Base-by-base conservation (phyloP, 1,140 invertebrate genomes). In the Lepidurus apus region DNA sequence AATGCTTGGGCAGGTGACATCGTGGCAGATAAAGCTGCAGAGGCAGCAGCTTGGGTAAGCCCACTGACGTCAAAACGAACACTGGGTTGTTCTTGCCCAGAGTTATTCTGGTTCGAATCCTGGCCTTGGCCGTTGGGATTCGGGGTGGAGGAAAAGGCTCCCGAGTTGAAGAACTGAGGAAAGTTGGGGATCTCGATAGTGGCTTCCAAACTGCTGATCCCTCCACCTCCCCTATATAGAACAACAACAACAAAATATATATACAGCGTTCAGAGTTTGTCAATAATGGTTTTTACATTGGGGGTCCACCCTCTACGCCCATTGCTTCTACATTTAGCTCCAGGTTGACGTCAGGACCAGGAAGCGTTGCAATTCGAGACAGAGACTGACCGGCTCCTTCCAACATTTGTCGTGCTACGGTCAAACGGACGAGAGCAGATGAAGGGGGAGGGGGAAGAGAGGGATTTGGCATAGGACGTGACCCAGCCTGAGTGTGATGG, bases 381-480 rank as follows among this genome's bases (percentile, higher is more conserved):
- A 88, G 82, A 21, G 85, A 80, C 3, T 81, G 81, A 74, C 83
- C 84, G 8, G 85, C 84, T 75, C 84, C 84, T 21, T 84, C 81
- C 6, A 88, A 77, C 87, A 89, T 88, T 24, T 83, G 82, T 44
- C 81, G 81, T 10, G 86, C 86, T 42, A 86, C 80, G 11, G 81
- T 53, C 43, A 88, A 80, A 7, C 87, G 85, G 80, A 85, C 85
- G 17, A 83, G 84, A 85, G 53, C 87, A 81, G 78, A 84, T 85
- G 7, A 84, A 43, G 43, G 74, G 43, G 81, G n/a, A 80, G 79
- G 74, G 80, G 79, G 53, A 24, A 78, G 77, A 21, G 82, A 74
- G 21, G 77, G 75, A 77, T 81, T 78, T 42, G 82, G 78, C 7
- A 78, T 75, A 45, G 78, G 44, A 77, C 80, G 79, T 24, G 80